Percentiles rank a stretch among this genome's conserved stretches.
These are phyloP conservation scores for Drosophila parabipectinata DNA, from an alignment of 1,140 invertebrate species.

Conservation along the genomic window DNA sequence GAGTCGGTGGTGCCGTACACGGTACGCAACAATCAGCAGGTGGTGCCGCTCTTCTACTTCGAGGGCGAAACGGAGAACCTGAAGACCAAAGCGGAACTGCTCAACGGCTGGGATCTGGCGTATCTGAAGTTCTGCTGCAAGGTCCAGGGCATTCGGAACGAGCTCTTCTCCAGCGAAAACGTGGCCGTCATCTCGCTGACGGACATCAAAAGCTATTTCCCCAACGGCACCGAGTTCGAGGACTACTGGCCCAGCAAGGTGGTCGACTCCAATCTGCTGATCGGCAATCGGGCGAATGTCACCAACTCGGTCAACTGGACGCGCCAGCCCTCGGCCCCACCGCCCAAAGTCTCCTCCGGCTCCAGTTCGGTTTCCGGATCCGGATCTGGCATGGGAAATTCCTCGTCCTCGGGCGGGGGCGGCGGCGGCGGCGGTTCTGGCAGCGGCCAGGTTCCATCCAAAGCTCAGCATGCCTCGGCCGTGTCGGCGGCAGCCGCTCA, in stretches of 20 bases:
- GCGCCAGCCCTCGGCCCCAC: conserved; percentile 85
- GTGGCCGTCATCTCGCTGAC: conserved; percentile 94
- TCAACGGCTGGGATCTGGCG: conserved; percentile 95
- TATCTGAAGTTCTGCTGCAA: conserved; percentile 97
- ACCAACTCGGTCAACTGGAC: conserved; percentile 87
- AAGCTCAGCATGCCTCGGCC: conserved; percentile 64
- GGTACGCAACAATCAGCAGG: conserved; percentile 91
- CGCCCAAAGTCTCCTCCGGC: conserved; percentile 65
- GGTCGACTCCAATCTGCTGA: conserved; percentile 90
- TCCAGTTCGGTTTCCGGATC: not conserved
- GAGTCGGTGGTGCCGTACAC: conserved; percentile 97
- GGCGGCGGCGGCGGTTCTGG: conserved; percentile 37
- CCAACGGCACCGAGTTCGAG: conserved; percentile 93
- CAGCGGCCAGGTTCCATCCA: conserved; percentile 39
- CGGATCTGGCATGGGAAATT: not conserved
- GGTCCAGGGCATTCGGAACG: conserved; percentile 95
- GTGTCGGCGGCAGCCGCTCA: conserved; percentile 69
- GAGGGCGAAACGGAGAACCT: conserved; percentile 96
- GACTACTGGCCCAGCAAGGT: conserved; percentile 96
- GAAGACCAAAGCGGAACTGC: conserved; percentile 92
- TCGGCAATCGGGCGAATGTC: conserved; percentile 86
- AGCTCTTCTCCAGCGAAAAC: conserved; percentile 94
- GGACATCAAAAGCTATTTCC: conserved; percentile 96
- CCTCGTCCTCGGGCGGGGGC: conserved; percentile 45
- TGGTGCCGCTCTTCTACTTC: conserved; percentile 97